Conservation (phyloP, 2,888 invertebrate genomes). For the Scaptomyza tumidula region DNA sequence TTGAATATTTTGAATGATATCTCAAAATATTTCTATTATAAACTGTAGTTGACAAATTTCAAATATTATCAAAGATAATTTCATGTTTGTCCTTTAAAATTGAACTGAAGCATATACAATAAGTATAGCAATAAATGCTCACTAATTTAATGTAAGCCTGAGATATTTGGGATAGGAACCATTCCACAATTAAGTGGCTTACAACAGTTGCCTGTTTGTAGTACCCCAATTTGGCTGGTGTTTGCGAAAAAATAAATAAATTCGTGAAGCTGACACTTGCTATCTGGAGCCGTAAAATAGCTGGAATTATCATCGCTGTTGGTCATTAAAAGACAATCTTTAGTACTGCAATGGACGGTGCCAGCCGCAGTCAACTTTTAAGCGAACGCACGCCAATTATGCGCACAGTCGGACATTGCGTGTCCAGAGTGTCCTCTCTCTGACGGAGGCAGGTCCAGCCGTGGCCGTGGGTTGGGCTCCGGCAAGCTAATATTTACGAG, state of each 20-base stretch:
- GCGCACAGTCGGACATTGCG: conserved; percentile 61
- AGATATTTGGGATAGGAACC: not conserved
- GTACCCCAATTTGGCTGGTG: conserved; percentile 17
- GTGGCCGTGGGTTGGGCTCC: conserved; percentile 37
- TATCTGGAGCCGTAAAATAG: conserved; percentile 81
- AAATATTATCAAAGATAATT: too few species aligned
- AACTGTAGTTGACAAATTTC: too few species aligned
- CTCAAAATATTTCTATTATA: too few species aligned
- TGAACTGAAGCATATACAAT: not conserved
- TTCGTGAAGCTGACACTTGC: conserved; percentile 81
- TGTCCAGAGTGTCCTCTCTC: conserved; percentile 9
- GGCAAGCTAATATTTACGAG: conserved; percentile 56
- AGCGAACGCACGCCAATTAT: conserved; percentile 63
- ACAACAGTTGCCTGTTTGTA: not conserved
- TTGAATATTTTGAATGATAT: too few species aligned
- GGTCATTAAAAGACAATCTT: conserved; percentile 82
- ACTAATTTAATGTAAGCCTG: conserved; percentile 9
- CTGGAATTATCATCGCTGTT: conserved; percentile 75
- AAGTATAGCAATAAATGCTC: not conserved
- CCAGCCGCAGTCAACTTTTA: conserved; percentile 46
- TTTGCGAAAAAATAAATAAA: conserved; percentile 34
- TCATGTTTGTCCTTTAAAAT: not conserved
- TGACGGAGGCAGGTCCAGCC: not conserved
- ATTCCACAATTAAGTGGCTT: conserved; percentile 10
- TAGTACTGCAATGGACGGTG: conserved; percentile 62